Evolutionary conservation across 2,888 invertebrate genomes (phyloP), one percentile per base, ranked within the genome.

Genomic region (Tenthredo distinguenda): DNA sequence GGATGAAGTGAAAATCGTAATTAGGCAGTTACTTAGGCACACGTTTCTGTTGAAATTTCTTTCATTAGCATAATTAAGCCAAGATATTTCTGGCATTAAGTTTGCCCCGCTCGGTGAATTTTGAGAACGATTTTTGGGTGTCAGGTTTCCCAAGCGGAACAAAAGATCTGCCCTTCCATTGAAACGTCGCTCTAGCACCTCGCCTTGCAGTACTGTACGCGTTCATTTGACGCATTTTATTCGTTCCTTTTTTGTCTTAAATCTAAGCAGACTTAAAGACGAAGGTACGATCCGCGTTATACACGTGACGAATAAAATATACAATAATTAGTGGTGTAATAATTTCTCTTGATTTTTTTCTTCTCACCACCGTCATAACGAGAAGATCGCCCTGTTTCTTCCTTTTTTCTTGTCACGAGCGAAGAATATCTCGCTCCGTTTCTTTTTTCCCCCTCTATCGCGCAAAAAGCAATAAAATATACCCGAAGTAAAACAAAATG

Each of bases 151-250:
- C 90, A 85, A 86, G 86, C 79, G 84, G 87, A 81, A 90, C 90
- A 91, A 91, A 91, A 88, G 91, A 87, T 68, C 90, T 91, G 89
- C 91, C 90, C 91, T 90, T 91, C 92, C 91, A 93, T 93, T 93
- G 92, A 93, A 92, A 93, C 91, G 93, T 93, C 93, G 93, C 91
- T 93, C 93, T 91, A 90, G 92, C 93, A 93, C 93, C 93, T 93
- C 91, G 91, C 90, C 91, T 92, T 91, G 89, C 90, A 87, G 84
- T 85, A 84, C 58, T 58, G 85, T 84, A 89, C 84, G 90, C 91
- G 88, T 88, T 90, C 89, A 90, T 90, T 91, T 90, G 86, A 86
- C 88, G 88, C 89, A 87, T 89, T 81, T 68, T 68, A 83, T 90
- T 89, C 88, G 85, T 88, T 89, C 89, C 88, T 88, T 77, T 90